A percentile compares a stretch with the other conserved stretches of the same genome.
phyloP scores from a whole-genome alignment of 2,888 invertebrate genomes.

The Ochropleura plecta region DNA sequence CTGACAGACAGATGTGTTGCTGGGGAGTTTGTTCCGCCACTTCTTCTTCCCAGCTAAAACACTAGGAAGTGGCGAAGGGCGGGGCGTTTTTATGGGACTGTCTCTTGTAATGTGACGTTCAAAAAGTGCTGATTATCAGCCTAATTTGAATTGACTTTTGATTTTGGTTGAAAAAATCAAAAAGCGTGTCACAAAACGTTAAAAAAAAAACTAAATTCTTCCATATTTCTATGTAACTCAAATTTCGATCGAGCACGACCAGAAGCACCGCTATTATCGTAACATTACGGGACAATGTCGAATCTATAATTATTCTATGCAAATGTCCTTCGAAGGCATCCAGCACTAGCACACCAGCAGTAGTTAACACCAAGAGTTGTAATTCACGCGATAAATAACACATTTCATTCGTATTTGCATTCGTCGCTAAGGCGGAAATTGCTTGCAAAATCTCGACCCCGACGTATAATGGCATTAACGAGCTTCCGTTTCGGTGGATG shows the following conservation, averaged over 20 bases:
- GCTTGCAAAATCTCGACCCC: slow-evolving; percentile 85
- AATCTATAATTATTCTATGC: slow-evolving; percentile 72
- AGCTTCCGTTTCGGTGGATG: slow-evolving; percentile 70
- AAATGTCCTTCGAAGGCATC: slow-evolving; percentile 62
- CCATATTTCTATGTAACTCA: no score
- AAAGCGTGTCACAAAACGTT: not conserved
- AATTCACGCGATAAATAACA: slow-evolving; percentile 88
- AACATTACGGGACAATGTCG: slow-evolving; percentile 57
- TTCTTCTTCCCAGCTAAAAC: no score
- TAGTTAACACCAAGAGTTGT: slow-evolving; percentile 79
- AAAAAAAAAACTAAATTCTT: not conserved
- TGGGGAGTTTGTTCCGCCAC: no score
- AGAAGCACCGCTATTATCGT: slow-evolving; percentile 55
- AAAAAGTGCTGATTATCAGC: no score
- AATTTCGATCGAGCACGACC: slow-evolving; percentile 17
- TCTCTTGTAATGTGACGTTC: no score
- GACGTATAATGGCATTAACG: slow-evolving; percentile 71
- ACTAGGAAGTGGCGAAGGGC: no score
- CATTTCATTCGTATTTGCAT: slow-evolving; percentile 87
- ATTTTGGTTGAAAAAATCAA: not conserved
- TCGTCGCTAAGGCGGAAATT: slow-evolving; percentile 86
- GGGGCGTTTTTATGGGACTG: no score
- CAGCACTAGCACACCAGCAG: slow-evolving; percentile 58
- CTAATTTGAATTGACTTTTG: no score
- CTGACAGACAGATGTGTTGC: no score